Base-by-base conservation (phyloP, 2,888 invertebrate species). In the Halictus ligatus region DNA sequence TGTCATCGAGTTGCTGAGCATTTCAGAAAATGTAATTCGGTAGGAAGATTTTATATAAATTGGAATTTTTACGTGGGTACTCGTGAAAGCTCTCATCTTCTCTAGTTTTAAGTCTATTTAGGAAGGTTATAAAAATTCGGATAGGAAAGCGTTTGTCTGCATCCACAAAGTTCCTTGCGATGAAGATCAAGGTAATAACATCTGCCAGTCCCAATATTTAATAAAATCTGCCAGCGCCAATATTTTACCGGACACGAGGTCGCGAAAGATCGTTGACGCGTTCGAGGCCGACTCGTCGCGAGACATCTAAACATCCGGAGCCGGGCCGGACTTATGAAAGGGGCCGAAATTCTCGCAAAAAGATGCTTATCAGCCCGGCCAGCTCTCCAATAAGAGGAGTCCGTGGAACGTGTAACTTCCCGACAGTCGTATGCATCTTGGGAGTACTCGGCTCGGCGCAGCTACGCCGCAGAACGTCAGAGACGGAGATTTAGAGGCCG, bases 401-500 rank as follows among this genome's bases (percentile, higher is more conserved):
- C 85, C 71, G 85, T 74, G 82, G 86, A 90, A 84, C 91, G 91
- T 91, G 91, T 91, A 91, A 91, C 86, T 87, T 91, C 83, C 84
- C 88, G 90, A 91, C 91, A 88, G 89, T 85, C 91, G 86, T 91
- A 92, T 91, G 92, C 91, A 93, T 91, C 92, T 92, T 91, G 91
- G 83, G 78, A 91, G 91, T 91, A 89, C 89, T 91, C 92, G 88
- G 86, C 91, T 84, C 84, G 89, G 89, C 90, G 88, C 87, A 89
- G 90, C 91, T 91, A 92, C 91, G 90, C 88, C 85, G 89, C 88
- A 89, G 90, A 90, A 93, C 91, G 93, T 91, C 93, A 90, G 92
- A 91, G 90, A 89, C 89, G 92, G 71, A 92, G 94, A 94, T 94
- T 94, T 94, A 94, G 92, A 93, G 92, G 91, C 93, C 92, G 92